Evolutionary conservation across 2,888 invertebrate genomes (phyloP).

Genomic region (Yponomeuta sedellus): DNA sequence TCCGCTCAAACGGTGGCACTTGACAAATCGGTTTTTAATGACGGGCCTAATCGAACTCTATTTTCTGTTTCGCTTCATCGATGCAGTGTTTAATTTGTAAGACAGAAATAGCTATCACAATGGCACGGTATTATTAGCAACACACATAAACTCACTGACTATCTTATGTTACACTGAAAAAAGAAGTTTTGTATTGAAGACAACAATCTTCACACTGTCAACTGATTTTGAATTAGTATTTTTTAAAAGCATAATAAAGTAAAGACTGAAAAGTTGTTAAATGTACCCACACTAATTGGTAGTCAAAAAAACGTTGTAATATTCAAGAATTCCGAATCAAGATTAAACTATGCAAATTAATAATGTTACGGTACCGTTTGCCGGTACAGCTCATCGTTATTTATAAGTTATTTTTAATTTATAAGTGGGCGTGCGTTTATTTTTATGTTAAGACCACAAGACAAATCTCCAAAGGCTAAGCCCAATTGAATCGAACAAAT

Average conservation of each 20-base stretch:
- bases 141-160: too few relatives aligned
- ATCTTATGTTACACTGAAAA: too few relatives aligned
- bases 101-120: background rate
- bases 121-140: too few relatives aligned
- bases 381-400: background rate
- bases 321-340: background rate
- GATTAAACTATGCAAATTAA: conserved; percentile 1
- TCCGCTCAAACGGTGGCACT: conserved; percentile 36
- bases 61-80: conserved; percentile 6
- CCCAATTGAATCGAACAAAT: conserved; percentile 6
- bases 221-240: too few relatives aligned
- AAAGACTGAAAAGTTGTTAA: too few relatives aligned
- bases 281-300: too few relatives aligned
- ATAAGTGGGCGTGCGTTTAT: background rate
- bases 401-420: background rate
- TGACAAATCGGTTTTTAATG: conserved; percentile 62
- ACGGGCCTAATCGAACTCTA: conserved; percentile 44
- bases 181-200: too few relatives aligned
- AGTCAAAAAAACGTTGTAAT: background rate
- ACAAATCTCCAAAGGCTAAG: background rate
- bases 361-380: background rate
- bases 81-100: background rate
- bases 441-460: background rate
- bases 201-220: too few relatives aligned
- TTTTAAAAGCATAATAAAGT: too few relatives aligned